phyloP scores from a whole-genome alignment of 2,113 vertebrate genomes.

The Oncorhynchus mykiss region DNA sequence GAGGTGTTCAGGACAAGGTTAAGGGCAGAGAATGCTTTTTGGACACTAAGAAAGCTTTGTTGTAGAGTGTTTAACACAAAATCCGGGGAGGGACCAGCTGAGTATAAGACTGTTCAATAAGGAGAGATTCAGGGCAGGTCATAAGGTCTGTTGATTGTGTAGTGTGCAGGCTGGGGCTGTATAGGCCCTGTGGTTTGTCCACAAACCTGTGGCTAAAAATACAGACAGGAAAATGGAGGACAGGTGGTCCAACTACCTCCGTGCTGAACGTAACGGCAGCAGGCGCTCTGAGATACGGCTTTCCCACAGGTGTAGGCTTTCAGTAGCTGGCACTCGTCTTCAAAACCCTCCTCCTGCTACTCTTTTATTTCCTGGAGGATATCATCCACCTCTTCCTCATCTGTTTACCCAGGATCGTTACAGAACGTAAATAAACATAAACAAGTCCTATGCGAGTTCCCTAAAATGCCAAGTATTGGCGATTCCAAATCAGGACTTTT shows the following conservation, averaged over 20 bases:
- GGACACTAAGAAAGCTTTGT: no score
- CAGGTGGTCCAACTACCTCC: constrained; percentile 2
- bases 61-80: no score
- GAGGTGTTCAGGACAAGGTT: no score
- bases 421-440: neutral
- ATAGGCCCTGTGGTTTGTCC: constrained; percentile 16
- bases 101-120: neutral
- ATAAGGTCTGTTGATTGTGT: neutral
- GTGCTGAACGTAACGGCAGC: neutral
- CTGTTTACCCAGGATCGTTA: neutral
- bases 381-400: neutral
- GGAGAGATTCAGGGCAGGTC: neutral
- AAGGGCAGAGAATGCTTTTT: no score
- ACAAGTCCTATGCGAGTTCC: neutral
- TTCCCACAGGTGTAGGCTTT: constrained; percentile 64
- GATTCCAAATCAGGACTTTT: neutral
- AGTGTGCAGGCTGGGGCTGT: neutral
- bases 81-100: no score
- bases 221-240: constrained; percentile 36
- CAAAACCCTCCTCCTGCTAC: constrained; percentile 14
- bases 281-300: constrained; percentile 15
- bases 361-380: constrained; percentile 15
- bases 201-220: constrained; percentile 42
- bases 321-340: constrained; percentile 44
- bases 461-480: neutral